A percentile compares a stretch with the other conserved stretches of the same genome.
These are phyloP conservation scores for Ahaetulla prasina DNA, from an alignment of 2,113 vertebrate genomes.

Conservation along the genomic window DNA sequence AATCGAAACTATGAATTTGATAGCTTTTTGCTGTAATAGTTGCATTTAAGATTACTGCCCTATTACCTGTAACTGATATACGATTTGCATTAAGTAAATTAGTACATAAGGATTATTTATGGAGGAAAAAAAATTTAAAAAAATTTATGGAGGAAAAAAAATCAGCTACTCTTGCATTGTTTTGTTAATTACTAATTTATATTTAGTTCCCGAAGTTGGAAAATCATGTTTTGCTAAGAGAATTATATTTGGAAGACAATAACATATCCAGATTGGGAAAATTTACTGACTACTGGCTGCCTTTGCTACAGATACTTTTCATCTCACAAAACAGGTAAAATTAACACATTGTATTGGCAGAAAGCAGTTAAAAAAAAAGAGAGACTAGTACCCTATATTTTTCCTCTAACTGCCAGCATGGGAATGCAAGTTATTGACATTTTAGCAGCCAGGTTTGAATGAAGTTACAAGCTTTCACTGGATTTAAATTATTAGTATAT, in stretches of 20 bases:
- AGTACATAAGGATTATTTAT: not conserved
- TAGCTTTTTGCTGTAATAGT: not conserved
- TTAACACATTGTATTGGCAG: not conserved
- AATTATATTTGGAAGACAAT: constrained; percentile 87
- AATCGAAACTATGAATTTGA: not conserved
- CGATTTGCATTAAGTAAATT: not conserved
- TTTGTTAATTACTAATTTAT: constrained; percentile 39
- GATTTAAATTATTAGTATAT: not conserved
- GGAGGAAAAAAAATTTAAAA: not conserved
- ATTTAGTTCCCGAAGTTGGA: constrained; percentile 76
- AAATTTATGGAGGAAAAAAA: not conserved
- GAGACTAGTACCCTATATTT: not conserved
- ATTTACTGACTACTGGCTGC: constrained; percentile 82
- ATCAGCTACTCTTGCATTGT: not conserved
- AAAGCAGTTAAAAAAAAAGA: not conserved
- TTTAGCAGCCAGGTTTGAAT: not conserved
- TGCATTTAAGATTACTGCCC: not conserved
- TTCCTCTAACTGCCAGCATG: not conserved
- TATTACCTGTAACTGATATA: not conserved
- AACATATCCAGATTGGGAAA: constrained; percentile 74
- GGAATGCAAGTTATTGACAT: not conserved
- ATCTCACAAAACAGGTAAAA: constrained; percentile 84
- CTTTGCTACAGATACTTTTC: constrained; percentile 77
- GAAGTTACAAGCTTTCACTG: not conserved
- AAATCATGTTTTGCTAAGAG: constrained; percentile 89